Conservation (phyloP, 37 sponge, comb jelly and placozoan species). For the Aplysina aerophoba region DNA sequence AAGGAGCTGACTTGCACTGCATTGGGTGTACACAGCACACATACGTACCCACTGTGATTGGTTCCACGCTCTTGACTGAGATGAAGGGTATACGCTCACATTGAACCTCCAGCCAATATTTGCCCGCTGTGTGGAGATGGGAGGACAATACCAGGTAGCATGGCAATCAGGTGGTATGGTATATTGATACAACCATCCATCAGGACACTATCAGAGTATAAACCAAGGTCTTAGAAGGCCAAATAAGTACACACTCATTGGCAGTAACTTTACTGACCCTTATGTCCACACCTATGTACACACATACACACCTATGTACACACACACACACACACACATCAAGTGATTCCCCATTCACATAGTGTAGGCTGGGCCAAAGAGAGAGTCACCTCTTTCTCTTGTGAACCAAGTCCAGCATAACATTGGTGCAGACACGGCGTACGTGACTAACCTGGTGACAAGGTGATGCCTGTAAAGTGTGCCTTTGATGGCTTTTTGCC, state of each 20-base stretch:
- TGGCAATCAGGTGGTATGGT: too few species aligned
- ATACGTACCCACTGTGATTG: slow-evolving; percentile 66
- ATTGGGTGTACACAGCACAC: background rate
- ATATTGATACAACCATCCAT: too few species aligned
- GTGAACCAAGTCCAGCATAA: too few species aligned
- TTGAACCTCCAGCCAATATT: slow-evolving; percentile 64
- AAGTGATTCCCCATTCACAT: too few species aligned
- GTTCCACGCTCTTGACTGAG: slow-evolving; percentile 36
- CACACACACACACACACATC: background rate
- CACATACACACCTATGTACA: background rate
- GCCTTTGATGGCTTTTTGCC: slow-evolving; percentile 66
- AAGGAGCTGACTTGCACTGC: background rate
- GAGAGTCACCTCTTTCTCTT: too few species aligned
- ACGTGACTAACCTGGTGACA: slow-evolving; percentile 67
- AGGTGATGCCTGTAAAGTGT: slow-evolving; percentile 52
- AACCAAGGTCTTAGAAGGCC: too few species aligned
- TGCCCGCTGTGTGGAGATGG: slow-evolving; percentile 51
- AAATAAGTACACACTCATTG: background rate
- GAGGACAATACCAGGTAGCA: background rate
- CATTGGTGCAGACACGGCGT: too few species aligned
- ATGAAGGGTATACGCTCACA: slow-evolving; percentile 45
- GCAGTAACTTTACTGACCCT: background rate
- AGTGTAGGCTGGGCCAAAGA: too few species aligned
- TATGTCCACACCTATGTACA: background rate
- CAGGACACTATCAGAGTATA: too few species aligned